Conservation (phyloP, 2,888 invertebrate species). For the Eustalomyia histrio region DNA sequence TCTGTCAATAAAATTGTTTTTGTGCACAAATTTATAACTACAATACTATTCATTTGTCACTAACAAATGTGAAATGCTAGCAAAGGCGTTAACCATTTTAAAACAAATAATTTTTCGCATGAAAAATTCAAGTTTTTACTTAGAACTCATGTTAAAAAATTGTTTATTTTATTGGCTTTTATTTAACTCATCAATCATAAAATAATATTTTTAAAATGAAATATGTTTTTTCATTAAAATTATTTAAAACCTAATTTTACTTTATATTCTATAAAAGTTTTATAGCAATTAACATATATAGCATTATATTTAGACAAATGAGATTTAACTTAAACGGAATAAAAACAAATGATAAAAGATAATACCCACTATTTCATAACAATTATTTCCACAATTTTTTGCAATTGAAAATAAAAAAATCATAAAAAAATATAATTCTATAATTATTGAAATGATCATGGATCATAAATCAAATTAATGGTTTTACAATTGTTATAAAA, state of each 20-base stretch:
- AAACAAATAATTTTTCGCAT: too few species aligned
- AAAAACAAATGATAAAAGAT: background rate
- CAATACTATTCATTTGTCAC: too few species aligned
- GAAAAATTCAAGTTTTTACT: too few species aligned
- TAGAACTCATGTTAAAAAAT: too few species aligned
- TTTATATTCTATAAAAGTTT: background rate
- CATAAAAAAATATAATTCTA: constrained; percentile 8
- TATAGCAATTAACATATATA: background rate
- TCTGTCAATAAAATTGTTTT: too few species aligned
- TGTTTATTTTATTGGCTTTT: too few species aligned
- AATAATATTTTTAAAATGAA: background rate
- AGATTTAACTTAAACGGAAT: background rate
- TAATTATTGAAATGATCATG: constrained; percentile 44
- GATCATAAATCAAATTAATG: constrained; percentile 60
- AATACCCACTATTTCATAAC: background rate
- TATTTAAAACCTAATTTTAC: constrained; percentile 21
- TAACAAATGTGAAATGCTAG: too few species aligned
- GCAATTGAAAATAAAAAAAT: constrained; percentile 20
- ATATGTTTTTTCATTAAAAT: constrained; percentile 68
- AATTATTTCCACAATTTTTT: background rate
- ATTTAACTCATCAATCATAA: background rate
- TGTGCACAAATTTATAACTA: too few species aligned
- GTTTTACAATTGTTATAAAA: constrained; percentile 46
- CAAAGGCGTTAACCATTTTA: too few species aligned
- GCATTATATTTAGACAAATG: background rate